Base-by-base conservation (phyloP, 2,797 vertebrate genomes). In the Schizopygopsis malacanthus region DNA sequence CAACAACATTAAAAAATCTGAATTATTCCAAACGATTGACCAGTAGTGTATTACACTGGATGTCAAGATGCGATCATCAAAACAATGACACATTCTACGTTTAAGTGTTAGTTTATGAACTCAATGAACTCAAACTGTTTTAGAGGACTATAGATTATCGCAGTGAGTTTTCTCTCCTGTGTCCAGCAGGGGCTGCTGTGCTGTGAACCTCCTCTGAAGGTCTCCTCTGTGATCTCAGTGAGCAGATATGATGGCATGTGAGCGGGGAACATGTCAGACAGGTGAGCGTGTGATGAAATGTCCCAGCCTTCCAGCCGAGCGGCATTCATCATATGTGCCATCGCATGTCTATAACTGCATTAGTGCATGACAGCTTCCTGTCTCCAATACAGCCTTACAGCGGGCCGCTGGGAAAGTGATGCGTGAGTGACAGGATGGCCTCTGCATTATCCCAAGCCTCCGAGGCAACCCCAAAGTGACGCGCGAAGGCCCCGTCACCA, bases 341-440 rank as follows among this genome's bases (percentile, higher is more conserved):
- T 59, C 22, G 33, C 4, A 11, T 43, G 50, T 52, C 15, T 47
- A 5, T 20, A 41, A n/a, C n/a, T 63, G 28, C 54, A 70, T 45
- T n/a, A 63, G 12, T 39, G 41, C 10, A 5, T 72, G n/a, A 63
- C 54, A 84, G 77, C 65, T 85, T 81, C 80, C 83, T 87, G 85
- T 92, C 88, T 91, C 92, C 86, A 92, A 92, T 89, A 89, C 87
- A 94, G 93, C 93, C 91, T 91, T 92, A 94, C 92, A 93, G 86
- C 28, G 20, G 82, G 93, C 93, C 93, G 92, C 94, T 94, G 91
- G 93, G 90, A 92, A 94, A 90, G 88, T 91, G 90, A 93, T 92
- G 90, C 90, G 91, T 86, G 91, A 90, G 92, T 93, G 92, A 93
- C 86, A 59, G 54, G 71, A 69, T 37, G 79, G 86, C 69, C 25